These are phyloP conservation scores for Odocoileus hemionus DNA, from an alignment of 2,113 vertebrate genomes.

Conservation along the genomic window DNA sequence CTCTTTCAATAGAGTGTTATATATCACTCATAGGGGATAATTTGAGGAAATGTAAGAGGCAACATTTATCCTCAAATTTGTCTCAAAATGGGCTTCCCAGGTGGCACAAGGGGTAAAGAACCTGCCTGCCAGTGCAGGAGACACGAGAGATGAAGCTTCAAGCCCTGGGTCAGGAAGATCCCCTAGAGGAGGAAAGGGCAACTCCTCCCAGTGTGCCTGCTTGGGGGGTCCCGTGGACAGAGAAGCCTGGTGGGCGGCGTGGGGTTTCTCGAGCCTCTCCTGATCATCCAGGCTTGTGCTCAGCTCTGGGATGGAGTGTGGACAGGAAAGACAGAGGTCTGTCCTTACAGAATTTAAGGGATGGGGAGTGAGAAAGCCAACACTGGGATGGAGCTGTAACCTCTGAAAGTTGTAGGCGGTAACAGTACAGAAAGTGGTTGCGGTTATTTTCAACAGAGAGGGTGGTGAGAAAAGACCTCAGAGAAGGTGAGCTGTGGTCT, in stretches of 20 bases:
- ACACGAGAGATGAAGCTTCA: fast-evolving
- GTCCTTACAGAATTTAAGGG: too few relatives aligned
- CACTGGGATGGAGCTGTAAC: too few relatives aligned
- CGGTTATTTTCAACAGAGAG: background rate
- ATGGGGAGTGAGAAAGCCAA: background rate
- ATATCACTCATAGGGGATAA: background rate
- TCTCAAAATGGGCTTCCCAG: background rate
- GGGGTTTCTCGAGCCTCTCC: background rate
- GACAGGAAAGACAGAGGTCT: background rate
- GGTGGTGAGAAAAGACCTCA: fast-evolving
- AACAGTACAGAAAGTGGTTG: fast-evolving
- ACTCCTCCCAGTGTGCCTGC: background rate
- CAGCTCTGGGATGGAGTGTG: background rate
- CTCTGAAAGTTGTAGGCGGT: fast-evolving
- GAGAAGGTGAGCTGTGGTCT: too few relatives aligned
- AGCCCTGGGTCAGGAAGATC: background rate
- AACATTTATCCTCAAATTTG: background rate
- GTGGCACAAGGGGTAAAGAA: background rate
- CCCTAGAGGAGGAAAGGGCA: background rate
- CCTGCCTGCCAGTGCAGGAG: background rate
- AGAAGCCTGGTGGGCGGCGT: background rate
- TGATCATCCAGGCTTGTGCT: fast-evolving
- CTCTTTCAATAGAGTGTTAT: background rate
- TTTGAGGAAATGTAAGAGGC: background rate
- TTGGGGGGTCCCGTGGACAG: background rate